Evolutionary conservation across 2,888 invertebrate genomes (phyloP), one percentile per base, ranked within the genome.

Genomic region (Callimorpha dominula): DNA sequence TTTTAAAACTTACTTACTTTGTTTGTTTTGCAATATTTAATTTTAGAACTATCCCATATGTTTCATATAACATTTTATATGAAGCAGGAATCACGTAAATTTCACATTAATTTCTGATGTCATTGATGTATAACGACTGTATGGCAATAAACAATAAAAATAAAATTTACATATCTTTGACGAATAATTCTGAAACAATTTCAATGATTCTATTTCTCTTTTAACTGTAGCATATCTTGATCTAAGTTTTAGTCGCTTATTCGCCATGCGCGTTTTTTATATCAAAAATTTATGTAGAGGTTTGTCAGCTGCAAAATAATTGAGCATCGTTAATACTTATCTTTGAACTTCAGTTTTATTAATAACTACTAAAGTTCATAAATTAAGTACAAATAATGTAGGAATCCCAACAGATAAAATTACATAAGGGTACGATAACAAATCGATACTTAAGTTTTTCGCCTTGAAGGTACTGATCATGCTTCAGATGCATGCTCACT

Each of bases 401-500:
- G n/a, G n/a, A 43, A 7, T 50, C 40, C 11, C 15, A 66, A 66
- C n/a, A 49, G 15, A 68, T 49, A 50, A 43, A 52, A 46, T 63
- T 68, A 14, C 43, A 54, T 52, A 71, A 43, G 62, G 40, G 54
- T 72, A 43, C 43, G 15, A 12, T 72, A 20, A 15, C 65, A 72
- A 72, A 49, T 20, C n/a, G 42, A 65, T 40, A 54, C 54, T 70
- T 40, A 46, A 72, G 71, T n/a, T 8, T 50, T 46, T 57, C 20
- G n/a, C 42, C 68, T 68, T 68, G 57, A 69, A 65, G 49, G 65
- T 57, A 17, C n/a, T 42, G 12, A 74, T 71, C 74, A 74, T 68
- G 71, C 68, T 43, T 54, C 40, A 46, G 2, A 43, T 52, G 43
- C 71, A 71, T 74, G 74, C 7, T 65, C 63, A 57, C 0, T 62